phyloP scores from a whole-genome alignment of 2,113 vertebrate genomes.

The Cathartes aura region DNA sequence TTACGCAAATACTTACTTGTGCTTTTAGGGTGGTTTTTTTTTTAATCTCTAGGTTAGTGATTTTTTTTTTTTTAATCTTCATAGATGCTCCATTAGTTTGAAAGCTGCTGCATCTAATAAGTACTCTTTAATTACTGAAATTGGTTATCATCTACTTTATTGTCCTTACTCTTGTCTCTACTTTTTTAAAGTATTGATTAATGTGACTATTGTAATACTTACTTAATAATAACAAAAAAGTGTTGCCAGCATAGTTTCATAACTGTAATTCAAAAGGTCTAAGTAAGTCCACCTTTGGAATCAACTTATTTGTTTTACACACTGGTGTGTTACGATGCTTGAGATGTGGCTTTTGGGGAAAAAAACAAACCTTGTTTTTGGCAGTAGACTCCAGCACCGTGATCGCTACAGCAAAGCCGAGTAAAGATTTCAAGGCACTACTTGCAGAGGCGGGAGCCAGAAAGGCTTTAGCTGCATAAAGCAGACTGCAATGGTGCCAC shows the following conservation, averaged over 20 bases:
- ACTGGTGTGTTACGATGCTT: rapidly evolving
- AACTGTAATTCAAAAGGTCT: background rate
- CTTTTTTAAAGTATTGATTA: background rate
- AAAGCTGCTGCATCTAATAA: background rate
- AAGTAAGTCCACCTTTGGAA: background rate
- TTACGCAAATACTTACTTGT: background rate
- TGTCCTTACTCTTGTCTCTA: background rate
- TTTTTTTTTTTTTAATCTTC: background rate
- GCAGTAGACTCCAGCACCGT: too few relatives aligned
- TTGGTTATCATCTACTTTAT: background rate
- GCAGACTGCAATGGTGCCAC: too few relatives aligned
- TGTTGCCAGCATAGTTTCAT: background rate
- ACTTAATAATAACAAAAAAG: background rate
- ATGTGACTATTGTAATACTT: background rate
- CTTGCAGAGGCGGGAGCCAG: background rate
- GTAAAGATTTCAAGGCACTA: background rate
- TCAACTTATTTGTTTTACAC: background rate
- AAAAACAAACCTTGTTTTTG: background rate
- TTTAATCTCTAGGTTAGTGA: background rate
- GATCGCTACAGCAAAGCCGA: background rate
- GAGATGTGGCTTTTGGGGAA: background rate
- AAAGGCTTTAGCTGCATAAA: background rate
- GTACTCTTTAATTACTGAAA: too few relatives aligned
- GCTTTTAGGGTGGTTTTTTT: background rate
- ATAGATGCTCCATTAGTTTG: background rate